Conservation (phyloP, 2,888 invertebrate species). For the Sinotaia quadrata region DNA sequence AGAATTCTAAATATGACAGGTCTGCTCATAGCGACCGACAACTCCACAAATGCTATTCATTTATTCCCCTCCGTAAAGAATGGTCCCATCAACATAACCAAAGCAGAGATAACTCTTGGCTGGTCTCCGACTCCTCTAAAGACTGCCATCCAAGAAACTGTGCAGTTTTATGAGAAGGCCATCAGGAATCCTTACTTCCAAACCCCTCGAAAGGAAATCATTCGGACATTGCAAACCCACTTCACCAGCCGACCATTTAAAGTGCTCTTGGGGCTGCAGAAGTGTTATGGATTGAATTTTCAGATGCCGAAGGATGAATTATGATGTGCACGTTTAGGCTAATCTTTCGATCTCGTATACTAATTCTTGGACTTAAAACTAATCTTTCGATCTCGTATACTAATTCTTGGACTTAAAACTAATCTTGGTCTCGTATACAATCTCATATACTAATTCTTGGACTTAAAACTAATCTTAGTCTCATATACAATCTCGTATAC, state of each 20-base stretch:
- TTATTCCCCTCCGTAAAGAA: slow-evolving; percentile 72
- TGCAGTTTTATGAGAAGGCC: slow-evolving; percentile 70
- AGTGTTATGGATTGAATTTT: slow-evolving; percentile 44
- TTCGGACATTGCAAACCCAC: slow-evolving; percentile 56
- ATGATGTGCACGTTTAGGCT: too few species aligned
- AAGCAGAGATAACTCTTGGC: slow-evolving; percentile 63
- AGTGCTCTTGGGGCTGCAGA: slow-evolving; percentile 46
- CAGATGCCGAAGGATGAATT: slow-evolving; percentile 36
- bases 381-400: too few species aligned
- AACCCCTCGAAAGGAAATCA: slow-evolving; percentile 56
- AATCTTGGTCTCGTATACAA: too few species aligned
- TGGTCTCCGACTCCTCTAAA: slow-evolving; percentile 70
- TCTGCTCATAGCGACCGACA: slow-evolving; percentile 41
- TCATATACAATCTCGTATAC: too few species aligned
- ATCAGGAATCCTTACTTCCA: slow-evolving; percentile 52
- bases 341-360: too few species aligned
- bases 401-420: too few species aligned
- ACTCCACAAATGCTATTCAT: slow-evolving; percentile 54
- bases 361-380: too few species aligned
- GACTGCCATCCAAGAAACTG: slow-evolving; percentile 65
- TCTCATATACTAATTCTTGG: too few species aligned
- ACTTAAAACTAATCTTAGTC: too few species aligned
- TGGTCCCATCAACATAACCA: slow-evolving; percentile 70
- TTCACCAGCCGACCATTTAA: slow-evolving; percentile 48
- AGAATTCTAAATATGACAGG: slow-evolving; percentile 35